phyloP scores from a whole-genome alignment of 1,140 invertebrate species.

The Stegodyphus mimosarum region DNA sequence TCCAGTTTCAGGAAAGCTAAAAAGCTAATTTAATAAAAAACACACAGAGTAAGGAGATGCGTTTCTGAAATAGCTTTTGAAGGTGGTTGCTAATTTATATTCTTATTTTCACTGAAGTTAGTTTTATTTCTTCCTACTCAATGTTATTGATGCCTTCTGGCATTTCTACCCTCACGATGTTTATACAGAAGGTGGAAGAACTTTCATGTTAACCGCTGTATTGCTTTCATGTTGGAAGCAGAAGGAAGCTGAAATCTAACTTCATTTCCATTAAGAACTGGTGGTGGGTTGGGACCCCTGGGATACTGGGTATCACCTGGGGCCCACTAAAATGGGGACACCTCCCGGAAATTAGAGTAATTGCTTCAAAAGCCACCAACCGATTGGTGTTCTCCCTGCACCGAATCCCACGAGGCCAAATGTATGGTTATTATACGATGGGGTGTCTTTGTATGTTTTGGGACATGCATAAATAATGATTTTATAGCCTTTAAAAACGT shows the following conservation, averaged over 20 bases:
- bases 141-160: conserved; percentile 9
- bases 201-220: conserved; percentile 30
- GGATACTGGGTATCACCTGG: conserved; percentile 13
- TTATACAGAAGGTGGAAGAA: conserved; percentile 6
- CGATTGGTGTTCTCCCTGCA: conserved; percentile 2
- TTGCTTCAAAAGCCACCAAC: conserved; percentile 12
- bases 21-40: too few species aligned
- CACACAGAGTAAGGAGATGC: too few species aligned
- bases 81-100: too few species aligned
- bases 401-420: background rate
- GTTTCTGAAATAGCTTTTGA: too few species aligned
- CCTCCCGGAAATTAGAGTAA: conserved; percentile 32
- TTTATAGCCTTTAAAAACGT: conserved; percentile 39
- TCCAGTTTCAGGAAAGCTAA: too few species aligned
- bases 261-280: conserved; percentile 30
- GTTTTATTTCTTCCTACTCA: background rate
- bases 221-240: background rate
- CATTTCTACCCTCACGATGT: conserved; percentile 3
- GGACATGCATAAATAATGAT: conserved; percentile 39
- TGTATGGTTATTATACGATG: too few species aligned
- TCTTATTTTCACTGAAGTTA: background rate
- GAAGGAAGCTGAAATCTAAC: background rate
- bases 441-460: background rate
- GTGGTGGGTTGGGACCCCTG: background rate
- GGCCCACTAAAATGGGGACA: conserved; percentile 37